Evolutionary conservation across 1,140 invertebrate species (phyloP).

Genomic region (Drosophila burlai): DNA sequence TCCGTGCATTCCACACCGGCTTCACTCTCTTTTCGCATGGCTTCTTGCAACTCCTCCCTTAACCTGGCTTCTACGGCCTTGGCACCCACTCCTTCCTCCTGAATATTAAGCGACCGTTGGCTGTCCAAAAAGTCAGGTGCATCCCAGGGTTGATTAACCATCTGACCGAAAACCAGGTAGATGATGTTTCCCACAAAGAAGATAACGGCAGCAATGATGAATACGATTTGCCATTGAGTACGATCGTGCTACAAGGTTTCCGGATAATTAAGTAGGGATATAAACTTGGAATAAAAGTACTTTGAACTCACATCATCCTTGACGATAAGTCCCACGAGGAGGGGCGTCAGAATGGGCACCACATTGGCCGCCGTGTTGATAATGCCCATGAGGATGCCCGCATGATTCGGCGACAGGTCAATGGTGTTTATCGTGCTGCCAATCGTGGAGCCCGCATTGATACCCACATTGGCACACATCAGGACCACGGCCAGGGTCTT

Average conservation of each 20-base stretch:
- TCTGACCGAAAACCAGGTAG: slow-evolving; percentile 89
- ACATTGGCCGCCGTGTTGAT: slow-evolving; percentile 91
- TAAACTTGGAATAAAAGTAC: slow-evolving; percentile 49
- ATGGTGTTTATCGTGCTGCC: slow-evolving; percentile 90
- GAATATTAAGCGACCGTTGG: background rate
- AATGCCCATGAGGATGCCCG: slow-evolving; percentile 89
- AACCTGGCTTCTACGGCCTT: slow-evolving; percentile 37
- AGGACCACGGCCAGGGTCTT: slow-evolving; percentile 87
- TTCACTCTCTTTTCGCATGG: slow-evolving; percentile 15
- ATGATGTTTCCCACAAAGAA: slow-evolving; percentile 89
- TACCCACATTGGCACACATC: slow-evolving; percentile 89
- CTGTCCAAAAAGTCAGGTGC: slow-evolving; percentile 77
- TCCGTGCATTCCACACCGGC: background rate
- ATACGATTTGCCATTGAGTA: slow-evolving; percentile 90
- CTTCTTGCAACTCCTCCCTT: background rate
- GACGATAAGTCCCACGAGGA: slow-evolving; percentile 88
- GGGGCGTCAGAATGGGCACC: slow-evolving; percentile 90
- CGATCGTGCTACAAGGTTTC: slow-evolving; percentile 85
- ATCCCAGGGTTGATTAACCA: slow-evolving; percentile 89
- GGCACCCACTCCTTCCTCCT: slow-evolving; percentile 41
- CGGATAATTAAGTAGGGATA: slow-evolving; percentile 14
- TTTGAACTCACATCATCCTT: slow-evolving; percentile 88
- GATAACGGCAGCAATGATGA: slow-evolving; percentile 90
- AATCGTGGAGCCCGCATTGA: slow-evolving; percentile 91
- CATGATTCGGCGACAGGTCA: slow-evolving; percentile 92